Conservation (phyloP, 2,113 vertebrate species). For the Chunga burmeisteri region DNA sequence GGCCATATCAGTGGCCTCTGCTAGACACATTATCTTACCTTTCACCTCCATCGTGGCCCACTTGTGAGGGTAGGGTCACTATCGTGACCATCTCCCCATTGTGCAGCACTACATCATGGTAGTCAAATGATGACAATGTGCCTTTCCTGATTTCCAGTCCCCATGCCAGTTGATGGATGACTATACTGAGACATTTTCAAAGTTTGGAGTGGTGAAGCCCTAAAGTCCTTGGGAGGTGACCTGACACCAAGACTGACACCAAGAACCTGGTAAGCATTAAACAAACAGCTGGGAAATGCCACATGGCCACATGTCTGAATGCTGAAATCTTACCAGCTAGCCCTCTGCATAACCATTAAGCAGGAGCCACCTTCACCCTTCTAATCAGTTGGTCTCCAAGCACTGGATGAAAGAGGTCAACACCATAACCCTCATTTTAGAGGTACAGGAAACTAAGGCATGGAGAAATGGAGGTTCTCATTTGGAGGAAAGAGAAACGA, state of each 20-base stretch:
- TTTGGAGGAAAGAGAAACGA: neutral
- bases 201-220: neutral
- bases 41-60: neutral
- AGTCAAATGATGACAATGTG: neutral
- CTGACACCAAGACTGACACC: too few species aligned
- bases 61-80: neutral
- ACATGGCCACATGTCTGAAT: neutral
- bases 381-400: neutral
- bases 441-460: neutral
- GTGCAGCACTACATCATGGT: neutral
- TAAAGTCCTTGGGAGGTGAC: neutral
- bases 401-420: neutral
- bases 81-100: neutral
- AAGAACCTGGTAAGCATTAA: neutral
- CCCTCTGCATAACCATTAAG: neutral
- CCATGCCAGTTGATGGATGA: neutral
- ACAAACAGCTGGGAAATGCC: neutral
- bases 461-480: neutral
- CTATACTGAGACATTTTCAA: neutral
- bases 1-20: neutral
- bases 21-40: neutral
- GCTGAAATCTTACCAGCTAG: neutral
- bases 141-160: neutral
- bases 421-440: neutral
- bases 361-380: neutral